phyloP scores from a whole-genome alignment of 92 coral and sea anemone genomes.

The Parazoanthus darwini region DNA sequence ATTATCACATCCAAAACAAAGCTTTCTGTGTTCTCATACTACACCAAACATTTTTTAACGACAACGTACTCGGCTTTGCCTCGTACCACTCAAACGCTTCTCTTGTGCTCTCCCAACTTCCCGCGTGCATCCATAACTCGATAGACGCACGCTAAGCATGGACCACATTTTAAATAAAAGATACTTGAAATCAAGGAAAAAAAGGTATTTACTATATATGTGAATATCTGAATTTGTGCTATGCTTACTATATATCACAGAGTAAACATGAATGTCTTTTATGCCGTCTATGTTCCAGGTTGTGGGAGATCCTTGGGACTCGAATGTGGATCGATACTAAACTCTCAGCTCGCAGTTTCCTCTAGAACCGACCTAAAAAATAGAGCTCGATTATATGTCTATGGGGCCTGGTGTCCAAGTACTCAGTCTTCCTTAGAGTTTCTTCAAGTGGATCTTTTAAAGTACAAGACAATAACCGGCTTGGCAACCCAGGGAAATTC shows the following conservation, averaged over 20 bases:
- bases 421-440: slow-evolving; percentile 31
- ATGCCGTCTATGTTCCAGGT: not conserved
- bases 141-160: too few relatives aligned
- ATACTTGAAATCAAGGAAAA: too few relatives aligned
- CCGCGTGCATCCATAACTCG: too few relatives aligned
- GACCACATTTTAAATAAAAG: too few relatives aligned
- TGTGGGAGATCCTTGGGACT: slow-evolving; percentile 4
- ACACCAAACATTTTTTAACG: too few relatives aligned
- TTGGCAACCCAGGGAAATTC: slow-evolving; percentile 66
- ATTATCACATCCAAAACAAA: too few relatives aligned
- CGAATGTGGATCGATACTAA: not conserved
- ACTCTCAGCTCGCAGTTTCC: slow-evolving; percentile 24
- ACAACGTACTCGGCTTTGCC: too few relatives aligned
- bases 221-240: too few relatives aligned
- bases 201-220: too few relatives aligned
- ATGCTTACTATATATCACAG: not conserved
- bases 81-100: too few relatives aligned
- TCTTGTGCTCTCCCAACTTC: too few relatives aligned
- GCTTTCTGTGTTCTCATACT: too few relatives aligned
- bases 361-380: not conserved
- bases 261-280: not conserved
- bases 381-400: slow-evolving; percentile 47
- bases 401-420: slow-evolving; percentile 50
- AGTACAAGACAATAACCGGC: slow-evolving; percentile 55
- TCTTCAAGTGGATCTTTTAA: slow-evolving; percentile 45